A percentile compares a stretch with the other conserved stretches of the same genome.
phyloP scores from a whole-genome alignment of 2,113 vertebrate species.

The Empidonax traillii region DNA sequence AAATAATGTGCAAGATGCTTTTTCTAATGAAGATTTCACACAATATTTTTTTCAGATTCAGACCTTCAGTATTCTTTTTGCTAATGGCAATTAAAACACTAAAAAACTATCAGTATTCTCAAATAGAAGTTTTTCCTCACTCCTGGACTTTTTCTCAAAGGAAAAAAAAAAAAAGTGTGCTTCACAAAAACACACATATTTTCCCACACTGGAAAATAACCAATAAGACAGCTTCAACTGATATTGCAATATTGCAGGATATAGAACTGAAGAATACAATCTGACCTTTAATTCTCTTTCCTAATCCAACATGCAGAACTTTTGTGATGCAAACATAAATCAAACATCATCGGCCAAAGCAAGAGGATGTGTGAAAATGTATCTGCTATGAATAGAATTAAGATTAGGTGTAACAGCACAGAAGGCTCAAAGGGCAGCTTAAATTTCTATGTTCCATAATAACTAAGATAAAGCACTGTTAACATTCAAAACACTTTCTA shows the following conservation, averaged over 20 bases:
- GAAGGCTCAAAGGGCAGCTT: neutral
- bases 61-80: neutral
- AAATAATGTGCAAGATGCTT: neutral
- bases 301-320: neutral
- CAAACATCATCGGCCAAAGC: neutral
- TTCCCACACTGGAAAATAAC: neutral
- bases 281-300: neutral
- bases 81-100: neutral
- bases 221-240: neutral
- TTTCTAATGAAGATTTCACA: neutral
- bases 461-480: neutral
- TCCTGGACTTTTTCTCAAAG: neutral
- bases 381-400: neutral
- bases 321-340: neutral
- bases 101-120: neutral
- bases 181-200: neutral
- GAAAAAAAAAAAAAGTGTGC: neutral
- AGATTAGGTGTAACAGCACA: neutral
- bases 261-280: neutral
- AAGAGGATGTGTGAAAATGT: neutral
- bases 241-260: neutral
- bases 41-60: neutral
- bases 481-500: neutral
- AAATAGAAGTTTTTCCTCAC: neutral
- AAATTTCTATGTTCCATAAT: neutral